Evolutionary conservation across 2,797 vertebrate species (phyloP), one percentile per base, ranked within the genome.

Genomic region (Galagoides demidoff): DNA sequence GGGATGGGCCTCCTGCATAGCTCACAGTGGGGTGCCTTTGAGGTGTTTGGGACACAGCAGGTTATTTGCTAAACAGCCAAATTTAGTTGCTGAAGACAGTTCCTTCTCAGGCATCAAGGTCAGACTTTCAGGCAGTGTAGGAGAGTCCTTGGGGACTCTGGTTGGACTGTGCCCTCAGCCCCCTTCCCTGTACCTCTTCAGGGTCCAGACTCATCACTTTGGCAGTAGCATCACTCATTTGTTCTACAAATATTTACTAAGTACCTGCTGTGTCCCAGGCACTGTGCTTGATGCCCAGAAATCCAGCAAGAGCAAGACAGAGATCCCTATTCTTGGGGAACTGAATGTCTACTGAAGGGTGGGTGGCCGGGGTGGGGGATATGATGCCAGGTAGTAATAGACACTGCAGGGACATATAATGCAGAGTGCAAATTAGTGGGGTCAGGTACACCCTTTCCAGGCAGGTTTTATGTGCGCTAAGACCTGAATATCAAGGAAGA

Each of bases 401-500:
- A 39, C 5, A 34, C 71, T 71, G 34, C 2, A 0, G 70, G 52
- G 83, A 85, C 34, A 37, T 10, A 81, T 6, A 73, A 61, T 89
- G 61, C 22, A 13, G 31, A 45, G n/a, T 34, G 7, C 70, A 52
- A 0, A 8, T 86, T 49, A 17, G 16, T 55, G n/a, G 9, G 17
- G 17, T 20, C n/a, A 16, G n/a, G 22, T 27, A 20, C 39, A 70
- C 22, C 37, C 37, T 95, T 20, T 77, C 34, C 31, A 83, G 55
- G 23, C 45, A 70, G 61, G 64, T 45, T 84, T 82, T 89, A 55
- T 63, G 74, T 91, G 70, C 73, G 14, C 4, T 25, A 10, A 94
- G 34, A 86, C 52, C 16, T 86, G 66, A 86, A 29, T 92, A 34
- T 85, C 68, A 81, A 81, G 76, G 61, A 82, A 71, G 14, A 22